These are phyloP conservation scores for Equus przewalskii DNA, from an alignment of 2,113 vertebrate genomes.

Conservation along the genomic window DNA sequence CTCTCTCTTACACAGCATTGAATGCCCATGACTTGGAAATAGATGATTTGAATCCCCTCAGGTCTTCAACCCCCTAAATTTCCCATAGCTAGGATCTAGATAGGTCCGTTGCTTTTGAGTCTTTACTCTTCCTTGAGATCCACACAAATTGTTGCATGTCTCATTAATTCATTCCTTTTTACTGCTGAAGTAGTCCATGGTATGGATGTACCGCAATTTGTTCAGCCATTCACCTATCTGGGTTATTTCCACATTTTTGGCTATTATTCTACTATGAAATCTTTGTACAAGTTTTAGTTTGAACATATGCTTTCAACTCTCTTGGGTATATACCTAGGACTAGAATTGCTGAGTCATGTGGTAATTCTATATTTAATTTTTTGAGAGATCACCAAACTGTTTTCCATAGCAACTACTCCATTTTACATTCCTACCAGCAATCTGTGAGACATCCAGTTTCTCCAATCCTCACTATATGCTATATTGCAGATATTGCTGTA, in stretches of 20 bases:
- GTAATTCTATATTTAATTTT: background rate
- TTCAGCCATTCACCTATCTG: background rate
- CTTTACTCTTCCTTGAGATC: background rate
- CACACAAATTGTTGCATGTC: background rate
- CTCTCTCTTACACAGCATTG: background rate
- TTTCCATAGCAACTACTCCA: background rate
- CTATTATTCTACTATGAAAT: background rate
- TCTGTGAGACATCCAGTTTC: background rate
- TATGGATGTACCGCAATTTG: background rate
- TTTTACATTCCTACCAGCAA: background rate
- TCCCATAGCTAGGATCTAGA: background rate
- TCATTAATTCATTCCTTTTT: background rate
- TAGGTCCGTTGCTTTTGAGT: background rate
- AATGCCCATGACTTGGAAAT: slow-evolving; percentile 44
- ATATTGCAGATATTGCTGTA: background rate
- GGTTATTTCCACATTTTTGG: background rate
- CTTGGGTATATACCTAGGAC: background rate
- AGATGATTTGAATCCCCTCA: slow-evolving; percentile 1
- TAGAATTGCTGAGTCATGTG: background rate
- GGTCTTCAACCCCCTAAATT: background rate
- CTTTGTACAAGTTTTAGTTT: background rate
- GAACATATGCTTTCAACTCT: background rate
- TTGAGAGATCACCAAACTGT: background rate
- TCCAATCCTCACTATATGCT: background rate
- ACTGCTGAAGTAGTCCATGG: background rate